Evolutionary conservation across 2,113 vertebrate species (phyloP).

Genomic region (Philantomba maxwellii): DNA sequence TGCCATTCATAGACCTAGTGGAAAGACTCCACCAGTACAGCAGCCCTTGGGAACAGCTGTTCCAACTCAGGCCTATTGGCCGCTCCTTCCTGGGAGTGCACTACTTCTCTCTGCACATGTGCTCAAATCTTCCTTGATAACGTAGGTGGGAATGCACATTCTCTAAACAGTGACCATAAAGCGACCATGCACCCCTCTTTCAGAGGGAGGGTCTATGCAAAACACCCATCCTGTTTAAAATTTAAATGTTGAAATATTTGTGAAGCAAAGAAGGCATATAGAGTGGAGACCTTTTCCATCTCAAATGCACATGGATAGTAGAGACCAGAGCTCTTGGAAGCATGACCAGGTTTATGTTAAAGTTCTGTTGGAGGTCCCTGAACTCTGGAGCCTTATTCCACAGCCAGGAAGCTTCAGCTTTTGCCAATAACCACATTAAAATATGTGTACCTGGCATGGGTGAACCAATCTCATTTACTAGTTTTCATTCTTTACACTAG

Average conservation of each 20-base stretch:
- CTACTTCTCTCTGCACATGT: neutral
- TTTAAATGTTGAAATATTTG: neutral
- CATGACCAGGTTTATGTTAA: neutral
- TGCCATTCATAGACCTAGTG: neutral
- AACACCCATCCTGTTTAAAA: neutral
- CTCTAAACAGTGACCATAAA: neutral
- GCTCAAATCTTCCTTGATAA: neutral
- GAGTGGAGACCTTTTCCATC: neutral
- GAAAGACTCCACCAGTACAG: neutral
- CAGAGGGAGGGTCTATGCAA: neutral
- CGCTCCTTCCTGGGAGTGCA: neutral
- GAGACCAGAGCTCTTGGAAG: neutral
- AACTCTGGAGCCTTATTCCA: neutral
- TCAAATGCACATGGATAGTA: neutral
- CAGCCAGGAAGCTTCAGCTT: neutral
- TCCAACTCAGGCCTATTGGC: neutral
- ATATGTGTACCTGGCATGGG: neutral
- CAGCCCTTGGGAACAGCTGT: neutral
- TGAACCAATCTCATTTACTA: neutral
- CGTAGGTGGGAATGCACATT: neutral
- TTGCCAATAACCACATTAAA: neutral
- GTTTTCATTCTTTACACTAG: conserved; percentile 20
- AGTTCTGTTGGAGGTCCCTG: neutral
- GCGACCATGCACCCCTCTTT: neutral
- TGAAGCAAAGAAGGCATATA: neutral